phyloP scores from a whole-genome alignment of 1,140 invertebrate species.

The Onthophagus taurus region DNA sequence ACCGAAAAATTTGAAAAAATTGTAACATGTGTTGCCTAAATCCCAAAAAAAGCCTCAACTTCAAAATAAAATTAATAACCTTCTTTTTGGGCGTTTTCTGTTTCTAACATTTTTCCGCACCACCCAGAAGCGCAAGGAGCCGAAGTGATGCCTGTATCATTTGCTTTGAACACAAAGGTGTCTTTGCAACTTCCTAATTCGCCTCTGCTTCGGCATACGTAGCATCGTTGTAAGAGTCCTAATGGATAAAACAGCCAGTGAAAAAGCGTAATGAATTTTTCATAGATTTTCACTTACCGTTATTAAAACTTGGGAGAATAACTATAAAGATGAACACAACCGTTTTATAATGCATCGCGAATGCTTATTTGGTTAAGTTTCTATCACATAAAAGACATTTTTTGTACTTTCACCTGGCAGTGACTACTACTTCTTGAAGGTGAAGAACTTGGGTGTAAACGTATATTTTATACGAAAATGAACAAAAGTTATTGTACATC shows the following conservation, averaged over 20 bases:
- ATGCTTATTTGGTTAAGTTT: too few relatives aligned
- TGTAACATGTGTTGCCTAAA: background rate
- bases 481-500: too few relatives aligned
- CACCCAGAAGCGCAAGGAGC: constrained; percentile 83
- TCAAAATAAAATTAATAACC: constrained; percentile 30
- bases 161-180: constrained; percentile 67
- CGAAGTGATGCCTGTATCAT: constrained; percentile 59
- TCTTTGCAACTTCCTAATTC: constrained; percentile 82
- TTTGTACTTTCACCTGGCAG: too few relatives aligned
- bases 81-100: constrained; percentile 57
- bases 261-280: too few relatives aligned
- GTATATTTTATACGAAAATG: too few relatives aligned
- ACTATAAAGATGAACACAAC: too few relatives aligned
- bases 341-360: too few relatives aligned
- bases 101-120: constrained; percentile 87
- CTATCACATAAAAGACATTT: too few relatives aligned
- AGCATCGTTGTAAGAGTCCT: constrained; percentile 60
- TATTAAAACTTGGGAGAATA: too few relatives aligned
- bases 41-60: background rate
- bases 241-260: constrained; percentile 11
- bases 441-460: too few relatives aligned
- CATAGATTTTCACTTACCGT: too few relatives aligned
- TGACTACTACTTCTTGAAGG: too few relatives aligned
- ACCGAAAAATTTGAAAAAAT: background rate
- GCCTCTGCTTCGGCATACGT: constrained; percentile 74